Evolutionary conservation across 1,140 invertebrate species (phyloP), one percentile per base, ranked within the genome.

Genomic region (Andricus grossulariae): DNA sequence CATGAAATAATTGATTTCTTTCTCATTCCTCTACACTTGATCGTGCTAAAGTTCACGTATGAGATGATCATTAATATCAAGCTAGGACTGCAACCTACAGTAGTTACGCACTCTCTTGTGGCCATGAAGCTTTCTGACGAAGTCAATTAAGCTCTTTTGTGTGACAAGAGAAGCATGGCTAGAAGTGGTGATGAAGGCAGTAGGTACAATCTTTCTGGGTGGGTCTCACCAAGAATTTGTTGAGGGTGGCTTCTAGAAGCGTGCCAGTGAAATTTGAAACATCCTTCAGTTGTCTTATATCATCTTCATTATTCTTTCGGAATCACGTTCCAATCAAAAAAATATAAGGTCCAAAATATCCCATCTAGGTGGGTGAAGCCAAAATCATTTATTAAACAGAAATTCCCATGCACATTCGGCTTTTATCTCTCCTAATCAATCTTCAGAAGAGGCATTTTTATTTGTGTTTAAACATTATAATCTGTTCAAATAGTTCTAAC

Each of bases 131-230:
- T 82, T 85, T 76, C 84, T 85, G 84, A 87, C 85, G 82, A 87
- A 87, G 84, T 87, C 84, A 87, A 87, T 87, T 87, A 87, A 85
- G 85, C 80, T 79, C 83, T 86, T 86, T 83, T 82, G 83, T 87
- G 75, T 45, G 60, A 66, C 25, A 79, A 66, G 76, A 76, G 76
- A 77, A 83, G 66, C 74, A 79, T 75, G 49, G 72, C 16, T 71
- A 80, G 82, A 81, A 82, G 80, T 81, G 82, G 77, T 50, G 78
- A 71, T 76, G 45, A 75, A 75, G 18, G 51, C 45, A 71, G 60
- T 71, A 21, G 60, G 74, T 49, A 71, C 32, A 60, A 71, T 45
- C 45, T 72, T 50, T 52, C 74, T 78, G 55, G 50, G 54, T 32
- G 75, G 19, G 75, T 50, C 18, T 18, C 39, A 71, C 50, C 32